Conservation (phyloP, 2,113 vertebrate species). For the Mormyrus iriodes region DNA sequence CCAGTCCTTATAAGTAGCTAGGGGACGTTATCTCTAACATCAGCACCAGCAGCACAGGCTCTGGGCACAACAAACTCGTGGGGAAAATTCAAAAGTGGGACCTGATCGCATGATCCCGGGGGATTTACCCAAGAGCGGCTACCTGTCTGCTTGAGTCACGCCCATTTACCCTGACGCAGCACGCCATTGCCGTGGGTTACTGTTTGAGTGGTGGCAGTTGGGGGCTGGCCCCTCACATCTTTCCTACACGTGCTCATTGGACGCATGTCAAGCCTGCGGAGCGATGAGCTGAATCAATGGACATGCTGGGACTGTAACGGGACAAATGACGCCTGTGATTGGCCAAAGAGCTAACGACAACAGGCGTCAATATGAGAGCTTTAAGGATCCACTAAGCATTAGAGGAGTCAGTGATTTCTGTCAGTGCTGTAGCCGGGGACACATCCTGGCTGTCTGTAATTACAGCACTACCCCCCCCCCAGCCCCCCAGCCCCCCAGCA, state of each 20-base stretch:
- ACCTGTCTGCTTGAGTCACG: not conserved
- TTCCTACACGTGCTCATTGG: not conserved
- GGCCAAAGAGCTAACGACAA: not conserved
- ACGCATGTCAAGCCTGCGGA: not conserved
- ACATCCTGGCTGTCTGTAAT: not conserved
- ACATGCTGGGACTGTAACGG: not conserved
- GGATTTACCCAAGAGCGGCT: not conserved
- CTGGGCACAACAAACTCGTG: not conserved
- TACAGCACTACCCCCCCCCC: not conserved
- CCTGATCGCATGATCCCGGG: not conserved
- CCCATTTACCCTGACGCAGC: not conserved
- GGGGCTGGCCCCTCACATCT: not conserved
- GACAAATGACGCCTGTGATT: not conserved
- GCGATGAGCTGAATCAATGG: not conserved
- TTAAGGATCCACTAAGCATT: not conserved
- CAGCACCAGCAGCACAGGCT: not conserved
- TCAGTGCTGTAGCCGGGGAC: not conserved
- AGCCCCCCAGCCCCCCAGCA: not conserved
- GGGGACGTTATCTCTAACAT: not conserved
- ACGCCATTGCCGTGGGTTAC: not conserved
- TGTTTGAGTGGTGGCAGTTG: not conserved
- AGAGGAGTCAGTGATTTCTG: not conserved
- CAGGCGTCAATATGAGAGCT: not conserved
- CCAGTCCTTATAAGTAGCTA: slow-evolving; percentile 2
- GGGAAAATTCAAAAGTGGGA: not conserved